Evolutionary conservation across 2,113 vertebrate genomes (phyloP).

Genomic region (Oreochromis aureus): DNA sequence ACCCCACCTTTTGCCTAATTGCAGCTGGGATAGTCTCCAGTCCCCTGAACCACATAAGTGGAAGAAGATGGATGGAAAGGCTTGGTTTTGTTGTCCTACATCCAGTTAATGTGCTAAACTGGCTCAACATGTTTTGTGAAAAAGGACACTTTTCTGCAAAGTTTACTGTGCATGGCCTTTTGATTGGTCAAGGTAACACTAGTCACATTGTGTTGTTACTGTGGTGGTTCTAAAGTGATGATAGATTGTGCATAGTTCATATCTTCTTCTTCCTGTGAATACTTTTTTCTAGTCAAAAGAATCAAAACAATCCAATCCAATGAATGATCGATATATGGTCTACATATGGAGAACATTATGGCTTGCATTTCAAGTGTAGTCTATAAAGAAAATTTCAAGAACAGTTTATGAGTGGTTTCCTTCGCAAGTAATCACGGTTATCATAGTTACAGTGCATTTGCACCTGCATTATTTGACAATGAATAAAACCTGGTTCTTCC

Average conservation of each 20-base stretch:
- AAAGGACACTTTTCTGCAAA: background rate
- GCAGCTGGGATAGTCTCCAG: background rate
- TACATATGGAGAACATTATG: background rate
- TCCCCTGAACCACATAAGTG: background rate
- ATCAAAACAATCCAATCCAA: background rate
- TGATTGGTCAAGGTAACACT: background rate
- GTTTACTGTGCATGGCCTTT: background rate
- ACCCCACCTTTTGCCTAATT: background rate
- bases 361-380: background rate
- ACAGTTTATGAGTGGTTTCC: background rate
- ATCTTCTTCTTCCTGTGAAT: background rate
- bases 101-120: background rate
- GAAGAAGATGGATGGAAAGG: background rate
- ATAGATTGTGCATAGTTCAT: background rate
- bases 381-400: background rate
- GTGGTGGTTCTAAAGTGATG: background rate
- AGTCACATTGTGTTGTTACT: background rate
- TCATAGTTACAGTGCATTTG: background rate
- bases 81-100: background rate
- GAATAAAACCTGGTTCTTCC: background rate
- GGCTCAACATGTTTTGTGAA: background rate
- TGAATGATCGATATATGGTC: background rate
- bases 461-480: background rate
- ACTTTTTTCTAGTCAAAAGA: background rate
- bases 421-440: background rate